phyloP scores from a whole-genome alignment of 2,888 invertebrate genomes.

The Uropetala carovei region DNA sequence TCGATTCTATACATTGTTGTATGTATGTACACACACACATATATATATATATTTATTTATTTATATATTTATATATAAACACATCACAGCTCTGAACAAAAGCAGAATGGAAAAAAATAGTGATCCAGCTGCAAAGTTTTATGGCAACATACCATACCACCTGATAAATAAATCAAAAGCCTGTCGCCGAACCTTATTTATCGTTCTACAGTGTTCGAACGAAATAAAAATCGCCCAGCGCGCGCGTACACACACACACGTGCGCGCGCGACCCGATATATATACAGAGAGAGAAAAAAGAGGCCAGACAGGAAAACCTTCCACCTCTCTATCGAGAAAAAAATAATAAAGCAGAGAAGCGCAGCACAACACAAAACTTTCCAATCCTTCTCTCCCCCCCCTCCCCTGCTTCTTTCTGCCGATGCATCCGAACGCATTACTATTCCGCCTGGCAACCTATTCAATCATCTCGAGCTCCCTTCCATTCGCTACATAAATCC shows the following conservation, averaged over 20 bases:
- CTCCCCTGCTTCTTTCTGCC: background rate
- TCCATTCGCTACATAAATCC: constrained; percentile 34
- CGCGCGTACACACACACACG: background rate
- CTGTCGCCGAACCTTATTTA: constrained; percentile 62
- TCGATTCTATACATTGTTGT: background rate
- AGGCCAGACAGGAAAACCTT: constrained; percentile 8
- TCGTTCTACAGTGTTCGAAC: background rate
- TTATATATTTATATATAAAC: no score
- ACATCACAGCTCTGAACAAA: background rate
- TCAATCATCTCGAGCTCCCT: constrained; percentile 45
- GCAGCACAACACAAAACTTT: constrained; percentile 23
- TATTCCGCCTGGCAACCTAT: constrained; percentile 53
- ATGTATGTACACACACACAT: background rate
- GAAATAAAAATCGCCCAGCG: constrained; percentile 42
- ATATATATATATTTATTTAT: no score
- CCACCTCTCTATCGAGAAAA: background rate
- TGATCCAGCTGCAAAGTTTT: constrained; percentile 2
- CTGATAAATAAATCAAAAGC: constrained; percentile 57
- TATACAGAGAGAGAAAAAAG: constrained; percentile 17
- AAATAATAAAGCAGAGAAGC: background rate
- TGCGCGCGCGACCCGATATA: background rate
- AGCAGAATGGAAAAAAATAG: background rate
- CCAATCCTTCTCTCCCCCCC: background rate
- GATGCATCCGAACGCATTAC: constrained; percentile 40
- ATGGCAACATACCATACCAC: constrained; percentile 60